Base-by-base conservation (phyloP, 30 jellyfish, hydroid and myxozoan species). In the Hydractinia echinata region DNA sequence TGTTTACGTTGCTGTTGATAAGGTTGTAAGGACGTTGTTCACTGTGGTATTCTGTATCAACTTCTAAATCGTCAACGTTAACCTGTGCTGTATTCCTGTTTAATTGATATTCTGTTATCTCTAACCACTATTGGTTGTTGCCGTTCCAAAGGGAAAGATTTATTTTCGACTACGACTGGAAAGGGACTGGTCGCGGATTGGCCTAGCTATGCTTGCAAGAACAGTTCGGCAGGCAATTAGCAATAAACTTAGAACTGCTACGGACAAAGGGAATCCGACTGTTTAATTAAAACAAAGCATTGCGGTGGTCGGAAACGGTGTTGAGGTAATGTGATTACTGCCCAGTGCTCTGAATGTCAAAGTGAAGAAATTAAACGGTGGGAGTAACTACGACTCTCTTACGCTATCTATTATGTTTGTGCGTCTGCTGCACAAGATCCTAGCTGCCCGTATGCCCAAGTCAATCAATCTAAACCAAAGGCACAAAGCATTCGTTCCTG, bases 311-410 rank as follows among this genome's bases (percentile, higher is more conserved):
- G 95, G 90, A 85, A 85, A 67, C 95, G 95, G 90, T 85, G 95
- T 85, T 85, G 95, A 85, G 95, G 95, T 95, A 85, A 85, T 85
- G 95, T 81, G 95, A 81, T 79, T 85, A 61, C 95, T 85, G 95
- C 95, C 95, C 95, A 85, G 95, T 85, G 95, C 95, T 85, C 95
- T 85, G 95, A 85, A 85, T 81, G 95, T 85, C 95, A 85, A 85
- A 81, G 95, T 81, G 95, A 68, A 83, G 95, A 85, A 82, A 86
- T 84, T 81, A 48, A 81, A 85, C 94, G 89, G 95, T 94, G 95
- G 94, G 95, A 58, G 69, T 58, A 58, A 58, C 69, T 58, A 58
- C 19, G 69, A 58, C 44, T 30, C 44, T 30, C 44, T 30, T 30
- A 30, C 44, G 44, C 44, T 30, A 2, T 30, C 44, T 30, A 30